Conservation (phyloP, 2,113 vertebrate genomes). For the Scalopus aquaticus region DNA sequence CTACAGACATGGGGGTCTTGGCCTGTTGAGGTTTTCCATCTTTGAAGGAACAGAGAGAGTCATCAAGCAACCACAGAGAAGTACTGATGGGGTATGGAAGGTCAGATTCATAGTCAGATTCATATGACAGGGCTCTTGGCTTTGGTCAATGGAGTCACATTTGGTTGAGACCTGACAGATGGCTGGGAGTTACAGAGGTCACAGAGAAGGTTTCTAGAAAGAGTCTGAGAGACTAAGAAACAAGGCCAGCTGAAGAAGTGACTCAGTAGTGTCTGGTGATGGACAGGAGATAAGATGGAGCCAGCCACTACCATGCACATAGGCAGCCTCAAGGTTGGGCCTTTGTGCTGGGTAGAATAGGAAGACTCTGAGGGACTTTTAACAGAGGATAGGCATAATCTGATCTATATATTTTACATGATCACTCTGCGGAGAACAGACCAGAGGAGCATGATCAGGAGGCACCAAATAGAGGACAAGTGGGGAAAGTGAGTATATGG, state of each 20-base stretch:
- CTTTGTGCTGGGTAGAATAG: background rate
- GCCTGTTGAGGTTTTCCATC: background rate
- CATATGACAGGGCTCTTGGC: background rate
- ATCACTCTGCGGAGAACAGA: background rate
- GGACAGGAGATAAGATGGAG: background rate
- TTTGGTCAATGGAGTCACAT: background rate
- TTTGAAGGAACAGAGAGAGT: background rate
- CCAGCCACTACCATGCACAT: fast-evolving
- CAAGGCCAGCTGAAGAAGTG: background rate
- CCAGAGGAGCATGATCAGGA: background rate
- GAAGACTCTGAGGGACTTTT: background rate
- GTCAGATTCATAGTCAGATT: background rate
- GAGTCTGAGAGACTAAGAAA: background rate
- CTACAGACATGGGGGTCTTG: background rate
- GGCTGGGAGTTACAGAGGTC: background rate
- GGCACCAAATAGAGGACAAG: background rate
- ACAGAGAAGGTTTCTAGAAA: fast-evolving
- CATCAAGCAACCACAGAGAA: background rate
- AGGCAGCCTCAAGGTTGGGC: background rate
- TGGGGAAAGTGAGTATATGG: background rate
- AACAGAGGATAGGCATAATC: background rate
- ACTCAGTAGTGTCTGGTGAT: background rate
- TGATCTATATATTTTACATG: background rate
- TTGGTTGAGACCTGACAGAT: background rate
- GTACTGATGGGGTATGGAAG: fast-evolving